phyloP scores from a whole-genome alignment of 2,888 invertebrate genomes.

The Eupeodes latifasciatus region DNA sequence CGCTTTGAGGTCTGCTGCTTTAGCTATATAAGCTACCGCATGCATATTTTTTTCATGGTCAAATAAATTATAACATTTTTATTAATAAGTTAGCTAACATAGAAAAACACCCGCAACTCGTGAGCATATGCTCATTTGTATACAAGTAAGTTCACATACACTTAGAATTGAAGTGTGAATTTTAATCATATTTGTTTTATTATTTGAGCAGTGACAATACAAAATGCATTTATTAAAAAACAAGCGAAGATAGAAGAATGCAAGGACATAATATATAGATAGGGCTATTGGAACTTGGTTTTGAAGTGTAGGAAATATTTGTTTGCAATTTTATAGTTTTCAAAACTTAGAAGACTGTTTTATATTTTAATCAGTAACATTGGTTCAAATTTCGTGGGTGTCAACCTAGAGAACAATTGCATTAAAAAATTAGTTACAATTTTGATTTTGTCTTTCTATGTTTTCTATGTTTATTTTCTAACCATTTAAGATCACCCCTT shows the following conservation, averaged over 20 bases:
- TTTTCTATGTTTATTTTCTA: too few species aligned
- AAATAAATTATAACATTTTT: slow-evolving; percentile 74
- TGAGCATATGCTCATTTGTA: slow-evolving; percentile 4
- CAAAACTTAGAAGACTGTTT: too few species aligned
- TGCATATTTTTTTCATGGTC: slow-evolving; percentile 69
- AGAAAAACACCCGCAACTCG: slow-evolving; percentile 54
- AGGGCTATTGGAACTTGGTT: too few species aligned
- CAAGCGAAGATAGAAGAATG: not conserved
- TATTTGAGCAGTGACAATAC: slow-evolving; percentile 10
- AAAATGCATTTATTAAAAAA: not conserved
- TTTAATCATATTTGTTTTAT: slow-evolving; percentile 2
- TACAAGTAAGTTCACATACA: not conserved
- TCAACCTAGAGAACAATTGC: too few species aligned
- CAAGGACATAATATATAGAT: not conserved
- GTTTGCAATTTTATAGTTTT: too few species aligned
- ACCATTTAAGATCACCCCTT: too few species aligned
- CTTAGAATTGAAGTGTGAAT: not conserved
- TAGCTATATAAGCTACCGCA: slow-evolving; percentile 18
- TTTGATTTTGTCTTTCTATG: too few species aligned
- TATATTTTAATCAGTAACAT: too few species aligned
- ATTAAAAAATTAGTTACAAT: too few species aligned
- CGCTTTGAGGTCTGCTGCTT: slow-evolving; percentile 28
- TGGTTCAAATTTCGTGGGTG: too few species aligned
- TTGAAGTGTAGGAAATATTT: too few species aligned
- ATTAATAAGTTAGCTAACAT: slow-evolving; percentile 62